A percentile compares a stretch with the other conserved stretches of the same genome.
These are phyloP conservation scores for Thermophis baileyi DNA, from an alignment of 2,113 vertebrate species.

Conservation along the genomic window DNA sequence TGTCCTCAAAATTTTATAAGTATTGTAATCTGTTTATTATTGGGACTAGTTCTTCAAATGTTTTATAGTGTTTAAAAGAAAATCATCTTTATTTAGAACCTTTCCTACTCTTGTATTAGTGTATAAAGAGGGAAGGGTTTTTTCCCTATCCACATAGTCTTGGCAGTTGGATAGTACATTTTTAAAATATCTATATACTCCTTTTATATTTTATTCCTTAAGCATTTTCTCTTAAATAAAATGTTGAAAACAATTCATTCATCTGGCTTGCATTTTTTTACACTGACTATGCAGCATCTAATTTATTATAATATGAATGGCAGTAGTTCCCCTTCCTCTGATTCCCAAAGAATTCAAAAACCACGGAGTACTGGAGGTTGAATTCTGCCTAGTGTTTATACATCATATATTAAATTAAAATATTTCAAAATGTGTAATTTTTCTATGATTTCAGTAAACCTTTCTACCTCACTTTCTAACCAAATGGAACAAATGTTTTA, in stretches of 20 bases:
- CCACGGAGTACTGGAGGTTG: not conserved
- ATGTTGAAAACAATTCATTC: not conserved
- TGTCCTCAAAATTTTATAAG: not conserved
- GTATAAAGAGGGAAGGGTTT: not conserved
- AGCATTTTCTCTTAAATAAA: not conserved
- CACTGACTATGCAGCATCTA: not conserved
- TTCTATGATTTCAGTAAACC: not conserved
- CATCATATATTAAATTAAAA: not conserved
- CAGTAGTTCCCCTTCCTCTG: not conserved
- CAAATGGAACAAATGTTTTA: not conserved
- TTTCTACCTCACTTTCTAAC: not conserved
- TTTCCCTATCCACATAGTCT: not conserved
- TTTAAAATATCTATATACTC: not conserved
- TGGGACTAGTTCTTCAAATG: not conserved
- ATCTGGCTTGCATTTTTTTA: not conserved
- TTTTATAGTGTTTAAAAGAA: not conserved
- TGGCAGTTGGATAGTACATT: not conserved
- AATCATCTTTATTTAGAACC: not conserved
- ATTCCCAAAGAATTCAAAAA: not conserved
- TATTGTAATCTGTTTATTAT: not conserved
- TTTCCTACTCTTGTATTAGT: not conserved
- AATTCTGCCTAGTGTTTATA: not conserved
- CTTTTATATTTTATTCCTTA: not conserved
- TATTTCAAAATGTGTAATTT: not conserved
- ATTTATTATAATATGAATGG: not conserved